Percentiles rank a stretch among this genome's conserved stretches.
Conservation (phyloP, 2,888 invertebrate genomes). For the Ochropleura plecta region DNA sequence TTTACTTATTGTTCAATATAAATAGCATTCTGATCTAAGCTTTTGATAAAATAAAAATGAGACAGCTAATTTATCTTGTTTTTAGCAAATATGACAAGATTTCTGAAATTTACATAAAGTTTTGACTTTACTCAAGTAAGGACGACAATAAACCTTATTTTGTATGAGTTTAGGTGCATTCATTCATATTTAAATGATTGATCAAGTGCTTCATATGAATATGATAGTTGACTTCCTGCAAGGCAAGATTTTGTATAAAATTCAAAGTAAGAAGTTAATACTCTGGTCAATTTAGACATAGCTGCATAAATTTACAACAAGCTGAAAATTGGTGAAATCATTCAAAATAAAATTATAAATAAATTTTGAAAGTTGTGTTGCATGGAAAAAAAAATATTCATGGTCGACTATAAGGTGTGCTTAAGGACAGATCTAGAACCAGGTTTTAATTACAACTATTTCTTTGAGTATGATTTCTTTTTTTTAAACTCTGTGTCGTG, state of each 20-base stretch:
- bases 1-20: slow-evolving; percentile 38
- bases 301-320: too few species aligned
- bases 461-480: not conserved
- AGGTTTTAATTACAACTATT: not conserved
- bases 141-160: not conserved
- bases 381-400: too few species aligned
- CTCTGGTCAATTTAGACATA: too few species aligned
- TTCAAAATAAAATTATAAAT: too few species aligned
- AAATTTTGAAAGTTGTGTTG: too few species aligned
- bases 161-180: not conserved
- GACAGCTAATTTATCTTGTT: not conserved
- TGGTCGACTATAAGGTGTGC: too few species aligned
- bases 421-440: too few species aligned
- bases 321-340: too few species aligned
- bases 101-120: not conserved
- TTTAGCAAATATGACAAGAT: not conserved
- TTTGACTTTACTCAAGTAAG: not conserved
- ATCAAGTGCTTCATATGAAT: not conserved
- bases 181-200: not conserved
- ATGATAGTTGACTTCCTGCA: not conserved
- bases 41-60: not conserved
- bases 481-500: not conserved
- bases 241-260: not conserved
- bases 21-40: slow-evolving; percentile 12
- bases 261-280: not conserved